Conservation (phyloP, 2,797 vertebrate genomes). For the Adelosebastes latens region DNA sequence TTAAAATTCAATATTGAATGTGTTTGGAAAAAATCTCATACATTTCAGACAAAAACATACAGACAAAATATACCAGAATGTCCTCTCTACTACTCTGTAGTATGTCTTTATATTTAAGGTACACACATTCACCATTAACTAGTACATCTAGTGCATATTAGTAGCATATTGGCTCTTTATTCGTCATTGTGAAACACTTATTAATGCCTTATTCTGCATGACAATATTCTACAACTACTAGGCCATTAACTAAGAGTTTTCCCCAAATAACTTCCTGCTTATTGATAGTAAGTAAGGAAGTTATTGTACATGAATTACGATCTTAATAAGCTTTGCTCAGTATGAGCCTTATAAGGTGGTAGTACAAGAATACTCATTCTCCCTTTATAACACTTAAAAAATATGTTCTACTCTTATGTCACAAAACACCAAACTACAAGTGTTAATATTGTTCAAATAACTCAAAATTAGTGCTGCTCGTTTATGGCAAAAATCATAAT, state of each 20-base stretch:
- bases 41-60: not conserved
- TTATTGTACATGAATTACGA: not conserved
- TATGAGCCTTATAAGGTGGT: not conserved
- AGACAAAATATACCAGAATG: not conserved
- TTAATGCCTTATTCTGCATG: not conserved
- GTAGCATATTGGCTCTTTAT: not conserved
- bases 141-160: not conserved
- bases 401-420: not conserved
- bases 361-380: not conserved
- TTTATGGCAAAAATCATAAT: no score
- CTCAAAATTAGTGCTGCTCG: not conserved
- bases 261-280: not conserved
- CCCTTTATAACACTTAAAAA: not conserved
- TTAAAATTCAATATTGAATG: conserved; percentile 6
- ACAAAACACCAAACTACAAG: not conserved
- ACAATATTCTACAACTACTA: not conserved
- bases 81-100: not conserved
- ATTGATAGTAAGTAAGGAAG: not conserved
- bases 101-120: not conserved
- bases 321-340: not conserved
- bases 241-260: not conserved
- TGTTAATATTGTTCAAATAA: not conserved
- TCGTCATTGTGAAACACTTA: not conserved
- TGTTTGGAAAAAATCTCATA: not conserved
- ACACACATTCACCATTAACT: not conserved